Percentiles rank a stretch among this genome's conserved stretches.
Evolutionary conservation across 2,797 vertebrate species (phyloP).

Genomic region (Muscicapa comitata): DNA sequence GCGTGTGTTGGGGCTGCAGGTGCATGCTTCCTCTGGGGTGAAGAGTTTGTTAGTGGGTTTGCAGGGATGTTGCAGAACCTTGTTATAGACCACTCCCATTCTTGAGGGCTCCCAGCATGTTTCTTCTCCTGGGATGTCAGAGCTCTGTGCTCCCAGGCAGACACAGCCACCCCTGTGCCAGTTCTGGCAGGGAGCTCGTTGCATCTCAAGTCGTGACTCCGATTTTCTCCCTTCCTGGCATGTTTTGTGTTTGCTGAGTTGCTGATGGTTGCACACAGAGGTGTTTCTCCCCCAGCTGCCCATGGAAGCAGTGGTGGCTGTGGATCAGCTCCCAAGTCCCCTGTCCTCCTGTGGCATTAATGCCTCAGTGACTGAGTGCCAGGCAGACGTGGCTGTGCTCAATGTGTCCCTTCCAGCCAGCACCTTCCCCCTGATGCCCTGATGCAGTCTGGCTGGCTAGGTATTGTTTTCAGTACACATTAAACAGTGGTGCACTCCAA

Average conservation of each 20-base stretch:
- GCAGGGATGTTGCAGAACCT: not conserved
- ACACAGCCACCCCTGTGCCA: not conserved
- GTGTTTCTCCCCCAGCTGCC: not conserved
- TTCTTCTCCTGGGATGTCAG: not conserved
- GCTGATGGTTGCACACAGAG: accelerated
- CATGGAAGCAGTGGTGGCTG: not conserved
- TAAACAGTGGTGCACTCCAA: not conserved
- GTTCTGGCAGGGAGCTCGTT: not conserved
- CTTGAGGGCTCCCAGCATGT: not conserved
- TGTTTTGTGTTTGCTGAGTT: not conserved
- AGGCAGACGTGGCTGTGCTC: not conserved
- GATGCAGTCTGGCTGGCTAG: constrained; percentile 21
- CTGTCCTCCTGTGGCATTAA: not conserved
- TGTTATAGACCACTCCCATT: accelerated
- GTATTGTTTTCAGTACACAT: not conserved
- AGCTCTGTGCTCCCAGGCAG: not conserved
- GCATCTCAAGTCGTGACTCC: accelerated
- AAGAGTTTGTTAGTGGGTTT: not conserved
- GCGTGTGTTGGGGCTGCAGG: not conserved
- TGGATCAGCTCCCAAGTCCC: not conserved
- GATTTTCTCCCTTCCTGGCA: not conserved
- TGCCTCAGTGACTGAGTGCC: not conserved
- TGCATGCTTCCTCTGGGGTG: accelerated
- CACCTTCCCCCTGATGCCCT: not conserved
- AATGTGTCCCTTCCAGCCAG: constrained; percentile 50